Base-by-base conservation (phyloP, 2,888 invertebrate genomes). In the Hirudinaria manillensis region DNA sequence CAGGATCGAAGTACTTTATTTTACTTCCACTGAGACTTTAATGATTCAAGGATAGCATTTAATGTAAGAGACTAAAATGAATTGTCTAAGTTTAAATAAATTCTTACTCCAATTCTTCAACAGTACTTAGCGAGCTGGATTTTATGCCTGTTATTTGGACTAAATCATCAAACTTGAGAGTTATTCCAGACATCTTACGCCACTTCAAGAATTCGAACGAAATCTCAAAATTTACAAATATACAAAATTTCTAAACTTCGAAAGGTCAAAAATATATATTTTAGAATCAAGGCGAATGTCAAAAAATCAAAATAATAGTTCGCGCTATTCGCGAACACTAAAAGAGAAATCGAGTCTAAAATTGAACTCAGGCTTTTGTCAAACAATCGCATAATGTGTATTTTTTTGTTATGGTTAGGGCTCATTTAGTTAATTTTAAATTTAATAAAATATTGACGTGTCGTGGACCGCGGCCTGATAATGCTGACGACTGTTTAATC, bases 61-160 rank as follows among this genome's bases (percentile, higher is more conserved):
- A 61, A 27, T 61, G 10, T n/a, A 61, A 61, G 13, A 7, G 24
- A 61, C 1, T 61, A 27, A 61, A 61, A 1, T 27, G 1, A 61
- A 61, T 10, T 61, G 13, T 45, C 45, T 45, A 45, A 24, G 34
- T 34, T 34, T 72, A 21, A 72, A 19, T 56, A 56, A 72, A 32
- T 27, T 51, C 75, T 70, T 70, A 75, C 75, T 75, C 75, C n/a
- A 75, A 32, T 16, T 68, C 55, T 32, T 70, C 45, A n/a, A 75
- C n/a, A 21, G 66, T n/a, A 24, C 16, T 53, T 3, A 75, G 56
- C n/a, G 36, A 27, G n/a, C 56, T 56, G 21, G 21, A 32, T 36
- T 66, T 75, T 21, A 67, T 27, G 29, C 75, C 75, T 24, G 70
- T 75, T 34, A 61, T 34, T 10, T 36, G 29, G 38, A 34, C 13